These are phyloP conservation scores for Irena cyanogastra DNA, from an alignment of 2,113 vertebrate species.

Conservation along the genomic window DNA sequence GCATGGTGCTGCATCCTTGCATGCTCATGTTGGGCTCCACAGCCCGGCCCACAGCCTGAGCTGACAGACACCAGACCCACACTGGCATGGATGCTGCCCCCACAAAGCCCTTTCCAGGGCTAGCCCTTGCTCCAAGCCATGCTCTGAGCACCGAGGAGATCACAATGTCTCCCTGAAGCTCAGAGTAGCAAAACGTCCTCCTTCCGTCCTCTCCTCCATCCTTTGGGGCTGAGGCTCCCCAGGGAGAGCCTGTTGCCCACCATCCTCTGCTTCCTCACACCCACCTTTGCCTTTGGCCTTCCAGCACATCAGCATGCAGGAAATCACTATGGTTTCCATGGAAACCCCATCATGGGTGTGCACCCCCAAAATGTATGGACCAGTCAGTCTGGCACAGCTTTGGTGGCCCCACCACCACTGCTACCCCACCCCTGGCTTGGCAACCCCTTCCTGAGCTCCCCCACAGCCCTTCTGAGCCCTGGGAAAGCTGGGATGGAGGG, in stretches of 20 bases:
- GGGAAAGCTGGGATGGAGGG: background rate
- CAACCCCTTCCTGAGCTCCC: background rate
- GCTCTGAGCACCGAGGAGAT: background rate
- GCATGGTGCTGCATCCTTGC: background rate
- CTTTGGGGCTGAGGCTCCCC: background rate
- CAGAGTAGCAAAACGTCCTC: background rate
- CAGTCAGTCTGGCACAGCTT: rapidly evolving
- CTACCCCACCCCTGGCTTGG: background rate
- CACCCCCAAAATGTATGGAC: background rate
- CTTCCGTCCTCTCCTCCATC: background rate
- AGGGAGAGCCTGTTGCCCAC: background rate
- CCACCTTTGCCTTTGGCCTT: background rate
- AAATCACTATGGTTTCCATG: constrained; percentile 1
- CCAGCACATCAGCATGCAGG: background rate
- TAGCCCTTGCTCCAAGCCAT: background rate
- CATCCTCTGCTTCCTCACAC: background rate
- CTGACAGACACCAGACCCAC: rapidly evolving
- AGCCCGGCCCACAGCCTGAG: background rate
- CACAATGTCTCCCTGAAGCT: background rate
- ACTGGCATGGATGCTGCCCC: rapidly evolving
- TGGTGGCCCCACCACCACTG: background rate
- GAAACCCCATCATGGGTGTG: background rate
- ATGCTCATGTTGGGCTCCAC: rapidly evolving
- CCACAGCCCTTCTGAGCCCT: background rate
- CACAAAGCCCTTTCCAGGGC: background rate